Conservation (phyloP, 2,888 invertebrate species). For the Augochlorella aurata region DNA sequence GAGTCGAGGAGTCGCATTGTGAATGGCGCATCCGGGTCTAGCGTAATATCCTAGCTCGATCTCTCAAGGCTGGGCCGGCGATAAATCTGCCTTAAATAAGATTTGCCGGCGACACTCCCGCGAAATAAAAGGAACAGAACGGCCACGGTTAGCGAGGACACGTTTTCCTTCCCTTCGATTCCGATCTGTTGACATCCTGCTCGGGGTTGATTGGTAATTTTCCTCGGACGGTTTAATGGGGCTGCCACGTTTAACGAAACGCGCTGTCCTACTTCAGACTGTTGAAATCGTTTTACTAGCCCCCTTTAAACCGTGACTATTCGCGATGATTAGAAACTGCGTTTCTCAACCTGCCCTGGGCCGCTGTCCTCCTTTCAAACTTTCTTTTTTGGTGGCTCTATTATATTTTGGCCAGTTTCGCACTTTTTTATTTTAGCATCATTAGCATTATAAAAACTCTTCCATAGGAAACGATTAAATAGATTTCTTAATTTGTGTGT, state of each 20-base stretch:
- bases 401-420: no score
- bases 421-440: no score
- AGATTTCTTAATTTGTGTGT: no score
- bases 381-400: no score
- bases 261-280: neutral
- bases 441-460: no score
- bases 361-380: neutral
- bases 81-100: slow-evolving; percentile 78
- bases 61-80: slow-evolving; percentile 64
- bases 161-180: slow-evolving; percentile 44
- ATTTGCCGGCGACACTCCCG: slow-evolving; percentile 74
- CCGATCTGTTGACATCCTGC: slow-evolving; percentile 9
- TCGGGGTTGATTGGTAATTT: slow-evolving; percentile 17
- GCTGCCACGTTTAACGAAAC: neutral
- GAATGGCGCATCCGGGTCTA: slow-evolving; percentile 76
- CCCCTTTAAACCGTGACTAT: neutral
- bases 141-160: neutral
- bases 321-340: neutral
- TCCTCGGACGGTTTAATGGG: neutral
- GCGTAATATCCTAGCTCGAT: slow-evolving; percentile 74
- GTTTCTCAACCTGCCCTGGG: neutral
- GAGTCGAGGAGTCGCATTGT: slow-evolving; percentile 75
- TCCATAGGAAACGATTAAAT: no score
- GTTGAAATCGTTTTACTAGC: slow-evolving; percentile 1
- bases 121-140: slow-evolving; percentile 69